Evolutionary conservation across 35 echinoderm and acorn worm genomes (phyloP).

Genomic region (Apostichopus parvimensis): DNA sequence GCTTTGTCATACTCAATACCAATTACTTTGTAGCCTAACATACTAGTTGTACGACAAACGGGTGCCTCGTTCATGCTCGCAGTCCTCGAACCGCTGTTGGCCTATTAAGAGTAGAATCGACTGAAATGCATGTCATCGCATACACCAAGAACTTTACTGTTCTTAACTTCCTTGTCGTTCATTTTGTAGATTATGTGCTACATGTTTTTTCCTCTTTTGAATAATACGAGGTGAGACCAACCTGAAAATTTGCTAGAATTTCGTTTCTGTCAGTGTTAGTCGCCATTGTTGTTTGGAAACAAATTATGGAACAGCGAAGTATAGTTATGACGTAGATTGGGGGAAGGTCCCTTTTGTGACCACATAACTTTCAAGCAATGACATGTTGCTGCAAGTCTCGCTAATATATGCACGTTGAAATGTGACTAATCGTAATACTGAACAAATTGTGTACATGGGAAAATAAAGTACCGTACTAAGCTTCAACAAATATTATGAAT

Average conservation of each 20-base stretch:
- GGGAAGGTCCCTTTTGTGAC: background rate
- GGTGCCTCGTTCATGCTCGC: background rate
- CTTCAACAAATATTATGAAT: background rate
- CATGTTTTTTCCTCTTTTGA: too few species aligned
- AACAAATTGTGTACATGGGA: background rate
- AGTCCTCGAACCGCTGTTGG: background rate
- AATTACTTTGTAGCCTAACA: conserved; percentile 1
- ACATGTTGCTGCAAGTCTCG: conserved; percentile 23
- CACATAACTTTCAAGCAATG: conserved; percentile 51
- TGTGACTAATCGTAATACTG: background rate
- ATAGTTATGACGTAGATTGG: background rate
- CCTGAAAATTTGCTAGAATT: conserved; percentile 98
- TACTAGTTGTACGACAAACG: conserved; percentile 1
- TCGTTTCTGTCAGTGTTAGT: conserved; percentile 98
- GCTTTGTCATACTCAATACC: background rate
- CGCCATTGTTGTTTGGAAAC: conserved; percentile 90
- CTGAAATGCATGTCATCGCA: conserved; percentile 7
- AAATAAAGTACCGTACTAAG: too few species aligned
- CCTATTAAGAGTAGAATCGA: background rate
- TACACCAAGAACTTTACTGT: background rate
- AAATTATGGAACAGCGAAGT: conserved; percentile 21
- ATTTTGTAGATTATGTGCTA: background rate
- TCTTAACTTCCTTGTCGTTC: background rate
- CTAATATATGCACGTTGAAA: background rate
- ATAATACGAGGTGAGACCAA: background rate